A percentile compares a stretch with the other conserved stretches of the same genome.
Evolutionary conservation across 2,797 vertebrate species (phyloP).

Genomic region (Nyctalus aviator): DNA sequence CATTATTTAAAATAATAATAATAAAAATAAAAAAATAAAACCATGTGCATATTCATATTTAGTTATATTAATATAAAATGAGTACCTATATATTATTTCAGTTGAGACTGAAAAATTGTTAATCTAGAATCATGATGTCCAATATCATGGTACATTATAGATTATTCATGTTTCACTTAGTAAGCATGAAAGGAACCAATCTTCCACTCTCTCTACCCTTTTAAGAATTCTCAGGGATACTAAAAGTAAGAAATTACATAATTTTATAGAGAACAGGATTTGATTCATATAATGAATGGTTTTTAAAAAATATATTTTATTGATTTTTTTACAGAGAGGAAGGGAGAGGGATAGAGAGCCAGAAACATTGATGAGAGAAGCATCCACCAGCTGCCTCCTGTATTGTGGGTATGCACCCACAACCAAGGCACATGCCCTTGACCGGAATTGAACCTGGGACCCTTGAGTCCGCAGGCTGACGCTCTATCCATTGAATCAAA

Average conservation of each 20-base stretch:
- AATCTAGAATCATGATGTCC: slow-evolving; percentile 7
- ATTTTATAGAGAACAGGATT: slow-evolving; percentile 35
- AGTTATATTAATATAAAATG: slow-evolving; percentile 45
- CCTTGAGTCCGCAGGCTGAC: no score
- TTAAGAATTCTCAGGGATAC: neutral
- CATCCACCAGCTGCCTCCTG: no score
- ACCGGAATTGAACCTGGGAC: no score
- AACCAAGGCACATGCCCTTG: no score
- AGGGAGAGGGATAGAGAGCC: no score
- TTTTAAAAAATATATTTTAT: no score
- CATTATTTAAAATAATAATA: no score
- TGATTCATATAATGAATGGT: neutral
- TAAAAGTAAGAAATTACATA: slow-evolving; percentile 35
- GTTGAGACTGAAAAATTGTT: slow-evolving; percentile 41
- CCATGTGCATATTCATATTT: neutral
- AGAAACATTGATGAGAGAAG: no score
- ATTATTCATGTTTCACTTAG: neutral
- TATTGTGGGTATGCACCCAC: no score
- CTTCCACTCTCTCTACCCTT: neutral
- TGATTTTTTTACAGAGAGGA: no score
- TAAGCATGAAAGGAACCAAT: neutral
- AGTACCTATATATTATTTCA: slow-evolving; percentile 2
- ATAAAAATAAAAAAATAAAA: no score
- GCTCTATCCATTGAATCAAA: no score
- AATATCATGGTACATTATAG: neutral